Evolutionary conservation across 1,140 invertebrate genomes (phyloP).

Genomic region (Pseudomyrmex concolor): DNA sequence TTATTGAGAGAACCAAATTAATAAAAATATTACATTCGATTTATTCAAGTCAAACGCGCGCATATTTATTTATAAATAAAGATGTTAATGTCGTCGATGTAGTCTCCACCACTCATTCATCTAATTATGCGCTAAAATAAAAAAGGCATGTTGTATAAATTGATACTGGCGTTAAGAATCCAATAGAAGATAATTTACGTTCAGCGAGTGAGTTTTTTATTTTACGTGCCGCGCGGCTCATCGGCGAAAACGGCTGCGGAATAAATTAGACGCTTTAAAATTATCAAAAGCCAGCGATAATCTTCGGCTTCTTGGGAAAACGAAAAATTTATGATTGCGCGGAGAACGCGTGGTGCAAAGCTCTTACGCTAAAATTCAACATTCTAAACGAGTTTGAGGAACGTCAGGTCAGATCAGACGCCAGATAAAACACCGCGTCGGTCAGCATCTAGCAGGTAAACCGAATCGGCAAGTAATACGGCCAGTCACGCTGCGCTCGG

Average conservation of each 20-base stretch:
- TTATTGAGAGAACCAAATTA: background rate
- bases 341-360: background rate
- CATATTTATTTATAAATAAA: conserved; percentile 29
- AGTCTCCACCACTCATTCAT: background rate
- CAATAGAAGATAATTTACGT: conserved; percentile 61
- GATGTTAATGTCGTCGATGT: conserved; percentile 1
- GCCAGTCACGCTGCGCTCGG: conserved; percentile 45
- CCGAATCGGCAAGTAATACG: conserved; percentile 58
- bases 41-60: too few species aligned
- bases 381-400: conserved; percentile 67
- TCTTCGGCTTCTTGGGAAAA: conserved; percentile 53
- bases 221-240: conserved; percentile 1
- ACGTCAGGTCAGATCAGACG: conserved; percentile 70
- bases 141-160: conserved; percentile 45
- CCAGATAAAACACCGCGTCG: conserved; percentile 66
- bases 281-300: conserved; percentile 69
- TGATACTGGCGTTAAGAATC: conserved; percentile 63
- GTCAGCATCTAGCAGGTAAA: conserved; percentile 27
- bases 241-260: conserved; percentile 22
- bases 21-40: background rate
- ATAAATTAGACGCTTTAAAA: conserved; percentile 68
- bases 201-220: conserved; percentile 48
- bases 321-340: conserved; percentile 62
- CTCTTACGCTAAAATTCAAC: conserved; percentile 20
- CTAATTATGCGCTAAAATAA: conserved; percentile 42